Evolutionary conservation across 64 coral and sea anemone genomes (phyloP).

Genomic region (Orbicella faveolata): DNA sequence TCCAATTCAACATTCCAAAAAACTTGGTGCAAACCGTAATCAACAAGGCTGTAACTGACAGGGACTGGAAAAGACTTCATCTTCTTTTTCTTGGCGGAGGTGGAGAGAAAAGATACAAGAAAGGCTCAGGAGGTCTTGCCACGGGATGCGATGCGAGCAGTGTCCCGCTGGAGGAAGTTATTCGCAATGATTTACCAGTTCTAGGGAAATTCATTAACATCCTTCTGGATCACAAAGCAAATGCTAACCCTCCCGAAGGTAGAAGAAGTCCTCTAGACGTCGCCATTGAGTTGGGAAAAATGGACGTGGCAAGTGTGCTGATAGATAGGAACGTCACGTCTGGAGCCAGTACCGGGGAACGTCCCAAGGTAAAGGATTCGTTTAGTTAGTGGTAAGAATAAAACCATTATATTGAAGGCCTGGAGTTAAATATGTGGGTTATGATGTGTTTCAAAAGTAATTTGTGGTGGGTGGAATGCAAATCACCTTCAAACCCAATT

Average conservation of each 20-base stretch:
- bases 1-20: constrained; percentile 20
- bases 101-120: neutral
- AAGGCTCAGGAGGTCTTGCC: constrained; percentile 16
- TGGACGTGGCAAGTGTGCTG: constrained; percentile 12
- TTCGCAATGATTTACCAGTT: neutral
- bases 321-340: neutral
- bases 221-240: constrained; percentile 30
- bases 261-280: constrained; percentile 2
- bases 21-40: constrained; percentile 12
- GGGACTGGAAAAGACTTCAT: constrained; percentile 41
- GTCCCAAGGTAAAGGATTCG: neutral
- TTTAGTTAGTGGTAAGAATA: too few relatives aligned
- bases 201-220: neutral
- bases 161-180: constrained; percentile 28
- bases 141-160: constrained; percentile 44
- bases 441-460: too few relatives aligned
- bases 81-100: constrained; percentile 38
- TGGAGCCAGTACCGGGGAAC: neutral
- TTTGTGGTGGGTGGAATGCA: too few relatives aligned
- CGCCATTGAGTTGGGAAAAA: constrained; percentile 28
- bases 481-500: too few relatives aligned
- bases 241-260: neutral
- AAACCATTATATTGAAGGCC: too few relatives aligned
- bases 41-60: neutral
- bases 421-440: too few relatives aligned